Base-by-base conservation (phyloP, 2,888 invertebrate genomes). In the Drosophila anomelani region DNA sequence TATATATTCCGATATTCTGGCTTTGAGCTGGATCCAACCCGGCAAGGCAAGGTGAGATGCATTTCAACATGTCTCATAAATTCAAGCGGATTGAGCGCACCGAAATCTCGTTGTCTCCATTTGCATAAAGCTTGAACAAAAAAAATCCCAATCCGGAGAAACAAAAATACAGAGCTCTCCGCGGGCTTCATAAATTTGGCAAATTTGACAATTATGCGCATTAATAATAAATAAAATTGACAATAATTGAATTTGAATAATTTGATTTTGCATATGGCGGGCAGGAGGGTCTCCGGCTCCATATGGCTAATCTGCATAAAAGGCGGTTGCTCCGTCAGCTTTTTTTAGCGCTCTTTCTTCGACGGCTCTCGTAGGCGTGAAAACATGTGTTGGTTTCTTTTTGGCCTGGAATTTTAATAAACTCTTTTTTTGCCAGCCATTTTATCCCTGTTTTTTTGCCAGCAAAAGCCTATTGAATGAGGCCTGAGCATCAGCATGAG, bases 161-260 rank as follows among this genome's bases (percentile, higher is more conserved):
- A 20, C 20, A 34, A 13, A 47, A 60, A 41, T 12, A 54, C 54
- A 54, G 29, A 47, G 26, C 63, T 38, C 39, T 32, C 9, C n/a
- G 41, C 75, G 72, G 77, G 77, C 75, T 83, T 80, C 88, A 91
- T 91, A 91, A 91, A 91, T 91, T 91, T 90, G 89, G 66, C 90
- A 91, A 92, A 92, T 92, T 91, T 91, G 91, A 91, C 91, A 91
- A 91, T 91, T 92, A 91, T 91, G 91, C 91, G 90, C 90, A 87
- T 91, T 91, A 92, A 91, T 91, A 92, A 91, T 91, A 90, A 89
- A 90, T 90, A 90, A 90, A 91, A 91, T 91, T 90, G 91, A 91
- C 91, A 91, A 92, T 90, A 90, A 91, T 91, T 91, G 88, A 81
- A 89, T 88, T 90, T 91, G 89, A 86, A 90, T 90, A 78, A 78